These are phyloP conservation scores for Polyploca ridens DNA, from an alignment of 2,888 invertebrate species.

Conservation along the genomic window DNA sequence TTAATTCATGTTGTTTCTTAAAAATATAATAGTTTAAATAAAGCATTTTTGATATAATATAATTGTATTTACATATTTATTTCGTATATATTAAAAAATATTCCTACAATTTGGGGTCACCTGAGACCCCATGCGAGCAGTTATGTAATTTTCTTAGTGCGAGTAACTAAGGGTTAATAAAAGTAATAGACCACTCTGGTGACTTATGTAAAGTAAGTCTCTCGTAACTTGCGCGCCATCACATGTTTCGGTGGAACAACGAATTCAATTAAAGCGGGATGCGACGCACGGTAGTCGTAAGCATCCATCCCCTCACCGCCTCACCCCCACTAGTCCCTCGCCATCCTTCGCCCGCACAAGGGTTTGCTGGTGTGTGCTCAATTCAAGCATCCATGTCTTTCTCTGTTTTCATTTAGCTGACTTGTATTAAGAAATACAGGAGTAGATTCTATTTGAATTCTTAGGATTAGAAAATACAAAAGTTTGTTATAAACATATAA, in stretches of 20 bases:
- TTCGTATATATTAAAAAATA: too few relatives aligned
- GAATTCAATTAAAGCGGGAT: slow-evolving; percentile 51
- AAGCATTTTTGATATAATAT: too few relatives aligned
- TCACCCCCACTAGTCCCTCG: background rate
- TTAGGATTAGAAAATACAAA: background rate
- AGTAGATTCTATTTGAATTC: background rate
- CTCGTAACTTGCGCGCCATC: slow-evolving; percentile 5
- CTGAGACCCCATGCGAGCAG: too few relatives aligned
- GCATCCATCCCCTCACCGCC: background rate
- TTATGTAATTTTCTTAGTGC: too few relatives aligned
- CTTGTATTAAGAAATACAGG: background rate
- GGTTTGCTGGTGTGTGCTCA: slow-evolving; percentile 1
- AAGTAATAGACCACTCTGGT: too few relatives aligned
- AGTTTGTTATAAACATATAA: too few relatives aligned
- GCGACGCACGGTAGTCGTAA: slow-evolving; percentile 23
- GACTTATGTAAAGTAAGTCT: background rate
- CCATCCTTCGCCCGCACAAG: background rate
- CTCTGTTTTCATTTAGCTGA: slow-evolving; percentile 21
- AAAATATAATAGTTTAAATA: too few relatives aligned
- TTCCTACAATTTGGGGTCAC: too few relatives aligned
- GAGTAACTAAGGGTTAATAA: too few relatives aligned
- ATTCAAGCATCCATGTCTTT: slow-evolving; percentile 22
- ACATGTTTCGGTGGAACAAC: slow-evolving; percentile 39
- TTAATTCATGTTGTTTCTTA: too few relatives aligned
- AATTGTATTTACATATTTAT: too few relatives aligned